Evolutionary conservation across 2,797 vertebrate genomes (phyloP), one percentile per base, ranked within the genome.

Genomic region (Poliocrania exsul): DNA sequence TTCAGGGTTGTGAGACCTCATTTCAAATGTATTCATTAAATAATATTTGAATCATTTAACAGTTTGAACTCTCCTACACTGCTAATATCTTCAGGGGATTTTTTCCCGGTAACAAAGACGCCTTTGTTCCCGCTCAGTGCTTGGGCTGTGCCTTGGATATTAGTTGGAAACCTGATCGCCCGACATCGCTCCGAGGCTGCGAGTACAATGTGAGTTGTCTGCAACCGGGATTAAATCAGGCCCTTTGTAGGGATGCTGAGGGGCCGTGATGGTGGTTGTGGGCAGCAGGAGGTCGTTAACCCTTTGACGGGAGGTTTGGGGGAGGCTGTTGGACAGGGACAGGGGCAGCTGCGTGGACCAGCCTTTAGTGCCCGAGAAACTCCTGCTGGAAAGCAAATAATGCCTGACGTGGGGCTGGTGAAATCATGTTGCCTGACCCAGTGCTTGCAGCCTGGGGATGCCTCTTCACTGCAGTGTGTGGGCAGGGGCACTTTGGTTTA

Each of bases 41-140:
- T 92, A 91, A 93, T 96, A 96, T 95, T 97, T 92, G 96, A 97
- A 93, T 95, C 89, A 38, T 94, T 96, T 95, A 95, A 82, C 95
- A 87, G 95, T 46, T 88, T 93, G 95, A 97, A 96, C 94, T 93
- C 92, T 78, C 51, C 72, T 78, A 88, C 88, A 62, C 94, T 93
- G 95, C 93, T 97, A 86, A 96, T 96, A 96, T 97, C 95, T 96
- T 94, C 69, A 84, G 96, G 96, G 96, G 94, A 84, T 87, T 89
- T 84, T 88, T 84, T 87, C 29, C 12, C 88, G 21, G 50, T 75
- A 84, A 98, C 98, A 98, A 98, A 97, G 97, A 83, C 57, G 84
- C 70, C 97, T 97, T 97, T 98, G 98, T 98, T 97, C 95, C 72
- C 11, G 14, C 86, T 82, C 92, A 18, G 18, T 11, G 88, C 89